Evolutionary conservation across 1,140 invertebrate genomes (phyloP), one percentile per base, ranked within the genome.

Genomic region (Glossosoma conforme): DNA sequence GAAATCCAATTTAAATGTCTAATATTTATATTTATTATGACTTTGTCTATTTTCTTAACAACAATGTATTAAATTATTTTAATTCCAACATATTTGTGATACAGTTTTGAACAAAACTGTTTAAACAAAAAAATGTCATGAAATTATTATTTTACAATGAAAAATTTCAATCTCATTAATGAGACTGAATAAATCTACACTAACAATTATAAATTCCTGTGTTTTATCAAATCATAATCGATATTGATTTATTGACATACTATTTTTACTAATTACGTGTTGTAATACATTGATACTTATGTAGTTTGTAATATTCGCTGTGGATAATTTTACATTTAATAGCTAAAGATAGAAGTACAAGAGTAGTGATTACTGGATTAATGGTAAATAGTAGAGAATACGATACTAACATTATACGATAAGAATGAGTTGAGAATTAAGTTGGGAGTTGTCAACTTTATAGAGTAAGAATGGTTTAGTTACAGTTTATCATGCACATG

Each of bases 341-440:
- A 53, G 50, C 55, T 57, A 52, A 38, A 51, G 48, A 33, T 48
- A 58, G 55, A 52, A 57, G 46, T 58, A 58, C 55, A 52, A 58
- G 49, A 58, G 56, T 53, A 58, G 24, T 57, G 51, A 50, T 46
- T 54, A 53, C 44, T 52, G 51, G 51, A 58, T 58, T 58, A 58
- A 45, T 52, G 49, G 42, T 56, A 50, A 51, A 44, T 58, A 58
- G 46, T 48, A 54, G 32, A 42, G 49, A 41, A 45, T 52, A 58
- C 17, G 42, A 43, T 41, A 33, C 51, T 53, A 54, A 54, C 37
- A 44, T 58, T 54, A 54, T 53, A 58, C 37, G 45, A 57, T 51
- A 50, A 52, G 47, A 52, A 22, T 58, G 46, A 53, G 22, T 44
- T 28, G 46, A 49, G 49, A 51, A 33, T 32, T 15, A 28, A 43